These are phyloP conservation scores for Myotis davidii DNA, from an alignment of 2,113 vertebrate genomes.

Conservation along the genomic window DNA sequence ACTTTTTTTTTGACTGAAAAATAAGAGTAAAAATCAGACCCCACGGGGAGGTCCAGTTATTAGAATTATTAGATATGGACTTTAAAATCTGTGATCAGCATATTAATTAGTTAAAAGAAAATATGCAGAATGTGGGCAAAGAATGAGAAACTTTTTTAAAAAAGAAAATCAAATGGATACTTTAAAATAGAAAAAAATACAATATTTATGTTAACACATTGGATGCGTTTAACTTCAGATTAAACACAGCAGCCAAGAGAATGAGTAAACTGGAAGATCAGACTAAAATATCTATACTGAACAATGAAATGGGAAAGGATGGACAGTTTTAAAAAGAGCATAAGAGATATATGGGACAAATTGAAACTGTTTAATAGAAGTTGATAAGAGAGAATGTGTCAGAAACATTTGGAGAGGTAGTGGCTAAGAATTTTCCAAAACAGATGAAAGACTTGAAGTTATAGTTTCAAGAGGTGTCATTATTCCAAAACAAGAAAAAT, in stretches of 20 bases:
- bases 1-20: background rate
- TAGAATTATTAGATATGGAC: background rate
- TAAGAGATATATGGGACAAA: background rate
- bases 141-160: background rate
- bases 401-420: background rate
- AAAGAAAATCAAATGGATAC: background rate
- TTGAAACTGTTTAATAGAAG: background rate
- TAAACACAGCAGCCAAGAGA: background rate
- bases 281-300: background rate
- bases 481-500: background rate
- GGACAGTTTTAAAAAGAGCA: background rate
- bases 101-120: background rate
- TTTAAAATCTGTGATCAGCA: background rate
- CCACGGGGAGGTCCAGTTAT: background rate
- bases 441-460: background rate
- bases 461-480: background rate
- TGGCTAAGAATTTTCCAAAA: constrained; percentile 2
- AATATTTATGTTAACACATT: background rate
- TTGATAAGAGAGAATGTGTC: background rate
- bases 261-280: background rate
- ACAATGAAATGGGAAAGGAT: background rate
- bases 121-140: background rate
- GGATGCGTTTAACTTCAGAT: background rate
- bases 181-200: constrained; percentile 19
- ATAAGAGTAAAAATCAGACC: background rate